Evolutionary conservation across 2,113 vertebrate genomes (phyloP), one percentile per base, ranked within the genome.

Genomic region (Suricata suricatta): DNA sequence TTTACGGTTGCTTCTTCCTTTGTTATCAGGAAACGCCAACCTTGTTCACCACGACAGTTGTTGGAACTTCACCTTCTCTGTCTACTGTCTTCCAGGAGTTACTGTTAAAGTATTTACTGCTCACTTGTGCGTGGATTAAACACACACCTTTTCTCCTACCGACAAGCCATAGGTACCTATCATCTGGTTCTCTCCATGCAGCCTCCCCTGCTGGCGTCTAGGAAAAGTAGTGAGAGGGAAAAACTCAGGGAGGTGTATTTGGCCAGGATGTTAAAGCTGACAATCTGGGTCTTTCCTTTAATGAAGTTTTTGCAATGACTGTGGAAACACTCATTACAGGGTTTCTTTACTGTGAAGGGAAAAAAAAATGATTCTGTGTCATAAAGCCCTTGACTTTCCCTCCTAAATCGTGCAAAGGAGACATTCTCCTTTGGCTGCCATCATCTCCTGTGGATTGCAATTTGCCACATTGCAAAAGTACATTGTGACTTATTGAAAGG

Each of bases 361-460:
- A 93, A 69, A 33, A 41, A 97, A 90, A 64, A 66, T 5, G 31
- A 89, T 13, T 88, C n/a, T 95, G 29, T 11, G 17, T 82, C 4
- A 3, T 57, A 88, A 95, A 94, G 50, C 44, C 44, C 33, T 93
- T 27, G 17, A 66, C 27, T 93, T 96, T 88, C 31, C 15, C 11
- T 83, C 54, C 31, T 29, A 71, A 63, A 88, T 44, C 52, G 95
- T 63, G 80, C 12, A 52, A 95, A 89, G 14, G 35, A 92, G 38
- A 94, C 35, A 66, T 88, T 97, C 81, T 91, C 54, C 41, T 86
- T 38, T 88, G 85, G 57, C 47, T 95, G 16, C 33, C 5, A 4
- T 80, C 33, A 44, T 91, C 60, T 81, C 95, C 96, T 88, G 84
- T 86, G 81, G 96, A 91, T 96, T 94, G 69, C 87, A 97, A 93